Base-by-base conservation (phyloP, 2,888 invertebrate species). In the Scaptomyza flava region DNA sequence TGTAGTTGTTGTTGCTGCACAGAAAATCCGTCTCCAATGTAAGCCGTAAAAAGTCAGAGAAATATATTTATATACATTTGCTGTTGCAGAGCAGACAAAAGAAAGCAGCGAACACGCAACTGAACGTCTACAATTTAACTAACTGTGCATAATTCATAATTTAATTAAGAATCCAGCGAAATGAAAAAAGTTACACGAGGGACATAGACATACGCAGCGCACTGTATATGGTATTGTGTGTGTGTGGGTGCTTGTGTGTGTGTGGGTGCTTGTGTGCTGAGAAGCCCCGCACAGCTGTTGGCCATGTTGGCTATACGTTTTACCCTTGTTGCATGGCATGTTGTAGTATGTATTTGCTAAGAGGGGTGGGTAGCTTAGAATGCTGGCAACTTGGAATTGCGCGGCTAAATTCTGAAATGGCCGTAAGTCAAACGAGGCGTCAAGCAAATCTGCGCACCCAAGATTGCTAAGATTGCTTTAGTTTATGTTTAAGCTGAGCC, bases 61-160 rank as follows among this genome's bases (percentile, higher is more conserved):
- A 61, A 64, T 63, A 52, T 41, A n/a, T 20, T n/a, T 17, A 1
- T 6, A 12, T 27, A 6, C 27, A 62, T 73, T 60, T 62, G 14
- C 38, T 14, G 8, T 38, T 9, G 41, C 38, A n/a, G n/a, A 36
- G 47, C 47, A 50, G 62, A 50, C 72, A 53, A 36, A 50, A 11
- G 43, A 42, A 30, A 33, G 34, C 23, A 31, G 30, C 31, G 36
- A 42, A 38, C 41, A 17, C 62, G 34, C 33, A 34, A 27, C 31
- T 57, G 77, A 74, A 81, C 86, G 86, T 90, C 90, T 90, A 90
- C 17, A 17, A 17, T 86, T 89, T 90, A 90, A 89, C 90, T 90
- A 88, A 87, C 89, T 90, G 91, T 90, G 90, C 89, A 90, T 90
- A 90, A 90, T 90, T 90, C 90, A 91, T 90, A 90, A 90, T 90